phyloP scores from a whole-genome alignment of 2,797 vertebrate genomes.

The Pithecia hirsuta region DNA sequence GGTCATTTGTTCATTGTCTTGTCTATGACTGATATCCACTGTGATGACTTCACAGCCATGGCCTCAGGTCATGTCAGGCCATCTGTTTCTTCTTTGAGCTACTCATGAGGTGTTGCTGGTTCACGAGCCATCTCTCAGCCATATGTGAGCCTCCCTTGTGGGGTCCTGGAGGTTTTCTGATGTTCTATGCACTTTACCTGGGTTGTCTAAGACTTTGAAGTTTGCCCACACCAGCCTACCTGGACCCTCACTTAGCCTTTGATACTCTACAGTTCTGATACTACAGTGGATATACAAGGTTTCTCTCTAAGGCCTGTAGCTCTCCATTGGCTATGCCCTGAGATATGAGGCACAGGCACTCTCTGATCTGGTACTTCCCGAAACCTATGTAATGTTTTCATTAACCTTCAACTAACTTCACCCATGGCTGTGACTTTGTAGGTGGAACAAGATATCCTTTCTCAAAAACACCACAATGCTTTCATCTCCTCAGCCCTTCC shows the following conservation, averaged over 20 bases:
- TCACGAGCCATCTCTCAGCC: neutral
- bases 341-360: neutral
- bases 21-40: neutral
- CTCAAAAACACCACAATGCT: neutral
- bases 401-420: neutral
- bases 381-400: neutral
- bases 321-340: neutral
- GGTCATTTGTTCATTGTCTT: neutral
- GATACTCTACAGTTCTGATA: neutral
- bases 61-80: neutral
- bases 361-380: neutral
- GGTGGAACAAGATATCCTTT: neutral
- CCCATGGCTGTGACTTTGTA: neutral
- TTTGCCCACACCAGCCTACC: neutral
- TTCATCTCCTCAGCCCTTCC: neutral
- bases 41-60: neutral
- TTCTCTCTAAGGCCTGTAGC: neutral
- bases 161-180: neutral
- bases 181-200: neutral
- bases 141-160: neutral
- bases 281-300: neutral
- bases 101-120: neutral
- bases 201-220: neutral
- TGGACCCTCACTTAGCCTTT: neutral
- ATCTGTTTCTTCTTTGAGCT: neutral